Evolutionary conservation across 1,140 invertebrate species (phyloP).

Genomic region (Neocloeon triangulifer): DNA sequence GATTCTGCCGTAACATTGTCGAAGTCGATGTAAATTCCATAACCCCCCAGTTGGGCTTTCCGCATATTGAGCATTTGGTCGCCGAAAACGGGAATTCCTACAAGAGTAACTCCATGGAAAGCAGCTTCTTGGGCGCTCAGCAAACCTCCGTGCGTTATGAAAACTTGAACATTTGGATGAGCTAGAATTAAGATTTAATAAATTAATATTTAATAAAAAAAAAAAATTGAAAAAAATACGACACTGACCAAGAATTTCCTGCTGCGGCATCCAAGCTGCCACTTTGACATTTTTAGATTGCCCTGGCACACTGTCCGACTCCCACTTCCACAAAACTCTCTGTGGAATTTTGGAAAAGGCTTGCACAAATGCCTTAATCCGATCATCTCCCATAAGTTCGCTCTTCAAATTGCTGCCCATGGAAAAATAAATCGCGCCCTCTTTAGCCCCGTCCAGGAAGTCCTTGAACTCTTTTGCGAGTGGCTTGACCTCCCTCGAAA

Average conservation of each 20-base stretch:
- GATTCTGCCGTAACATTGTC: conserved; percentile 4
- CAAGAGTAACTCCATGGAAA: conserved; percentile 16
- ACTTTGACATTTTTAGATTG: conserved; percentile 17
- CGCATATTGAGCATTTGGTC: conserved; percentile 11
- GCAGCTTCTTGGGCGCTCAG: conserved; percentile 16
- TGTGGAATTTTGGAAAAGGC: conserved; percentile 24
- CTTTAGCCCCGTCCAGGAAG: conserved; percentile 27
- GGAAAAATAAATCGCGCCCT: conserved; percentile 39
- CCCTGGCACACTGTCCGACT: conserved; percentile 21
- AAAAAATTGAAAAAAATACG: no score
- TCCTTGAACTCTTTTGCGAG: conserved; percentile 24
- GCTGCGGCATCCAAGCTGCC: conserved; percentile 34
- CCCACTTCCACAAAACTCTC: conserved; percentile 16
- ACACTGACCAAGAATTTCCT: conserved; percentile 20
- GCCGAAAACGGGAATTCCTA: conserved; percentile 11
- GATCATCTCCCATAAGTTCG: conserved; percentile 15
- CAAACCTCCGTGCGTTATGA: conserved; percentile 19
- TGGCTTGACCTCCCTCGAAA: no score
- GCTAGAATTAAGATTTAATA: no score
- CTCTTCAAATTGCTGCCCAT: conserved; percentile 27
- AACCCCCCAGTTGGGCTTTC: conserved; percentile 10
- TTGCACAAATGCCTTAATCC: conserved; percentile 19
- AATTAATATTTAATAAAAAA: no score
- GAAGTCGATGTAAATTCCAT: conserved; percentile 7
- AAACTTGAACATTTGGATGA: conserved; percentile 14